phyloP scores from a whole-genome alignment of 2,888 invertebrate species.

The Meteorus colon region DNA sequence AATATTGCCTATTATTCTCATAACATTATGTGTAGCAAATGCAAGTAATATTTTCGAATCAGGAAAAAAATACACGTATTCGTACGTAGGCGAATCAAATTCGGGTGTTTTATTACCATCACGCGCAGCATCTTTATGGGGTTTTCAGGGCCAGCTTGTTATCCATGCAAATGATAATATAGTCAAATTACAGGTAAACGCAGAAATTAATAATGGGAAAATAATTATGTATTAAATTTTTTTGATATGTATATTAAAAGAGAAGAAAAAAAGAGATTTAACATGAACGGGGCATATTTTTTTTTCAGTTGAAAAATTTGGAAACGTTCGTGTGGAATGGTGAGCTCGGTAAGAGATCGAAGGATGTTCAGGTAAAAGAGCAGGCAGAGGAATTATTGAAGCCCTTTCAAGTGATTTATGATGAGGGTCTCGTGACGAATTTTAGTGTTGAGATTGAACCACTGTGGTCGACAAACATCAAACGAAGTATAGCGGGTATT shows the following conservation, averaged over 20 bases:
- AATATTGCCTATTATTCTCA: conserved; percentile 35
- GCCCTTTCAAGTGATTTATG: conserved; percentile 65
- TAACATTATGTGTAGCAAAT: conserved; percentile 24
- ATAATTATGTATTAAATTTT: not conserved
- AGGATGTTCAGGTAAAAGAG: conserved; percentile 50
- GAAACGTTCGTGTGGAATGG: conserved; percentile 65
- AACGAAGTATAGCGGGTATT: conserved; percentile 80
- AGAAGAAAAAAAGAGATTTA: not conserved
- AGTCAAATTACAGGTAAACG: conserved; percentile 62
- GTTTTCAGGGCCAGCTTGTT: conserved; percentile 62
- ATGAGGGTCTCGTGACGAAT: conserved; percentile 64
- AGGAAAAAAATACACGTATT: conserved; percentile 66
- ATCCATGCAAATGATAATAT: conserved; percentile 59
- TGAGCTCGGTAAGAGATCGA: conserved; percentile 49
- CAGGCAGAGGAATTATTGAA: conserved; percentile 61
- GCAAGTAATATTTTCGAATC: conserved; percentile 60
- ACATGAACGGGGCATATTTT: conserved; percentile 26
- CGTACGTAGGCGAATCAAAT: conserved; percentile 65
- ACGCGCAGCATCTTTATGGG: conserved; percentile 67
- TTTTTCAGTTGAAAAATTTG: conserved; percentile 61
- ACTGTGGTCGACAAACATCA: conserved; percentile 81
- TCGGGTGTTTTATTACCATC: conserved; percentile 67
- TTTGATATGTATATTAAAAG: conserved; percentile 6
- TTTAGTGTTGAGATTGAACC: conserved; percentile 74
- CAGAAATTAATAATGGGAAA: conserved; percentile 11